Evolutionary conservation across 1,140 invertebrate species (phyloP).

Genomic region (Leptinotarsa defecta): DNA sequence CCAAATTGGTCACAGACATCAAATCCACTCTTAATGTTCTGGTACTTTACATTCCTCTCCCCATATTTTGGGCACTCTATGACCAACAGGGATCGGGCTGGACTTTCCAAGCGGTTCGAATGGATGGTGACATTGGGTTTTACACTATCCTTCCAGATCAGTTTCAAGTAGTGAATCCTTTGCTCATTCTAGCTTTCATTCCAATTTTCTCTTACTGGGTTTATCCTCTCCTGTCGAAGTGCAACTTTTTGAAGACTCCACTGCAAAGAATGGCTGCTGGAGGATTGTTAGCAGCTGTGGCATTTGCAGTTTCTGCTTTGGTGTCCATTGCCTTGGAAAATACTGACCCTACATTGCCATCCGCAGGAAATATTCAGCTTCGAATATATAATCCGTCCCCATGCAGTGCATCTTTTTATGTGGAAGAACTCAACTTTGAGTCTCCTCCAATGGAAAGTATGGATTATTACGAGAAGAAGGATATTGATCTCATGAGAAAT

Average conservation of each 20-base stretch:
- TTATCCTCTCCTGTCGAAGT: constrained; percentile 63
- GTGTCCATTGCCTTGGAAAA: constrained; percentile 57
- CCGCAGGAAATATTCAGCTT: constrained; percentile 64
- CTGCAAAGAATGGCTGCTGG: constrained; percentile 80
- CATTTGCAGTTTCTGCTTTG: constrained; percentile 84
- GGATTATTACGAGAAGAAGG: constrained; percentile 28
- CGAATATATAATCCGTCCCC: constrained; percentile 68
- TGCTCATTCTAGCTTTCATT: constrained; percentile 85
- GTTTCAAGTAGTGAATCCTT: constrained; percentile 81
- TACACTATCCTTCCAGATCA: constrained; percentile 83
- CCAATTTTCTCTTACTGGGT: constrained; percentile 80
- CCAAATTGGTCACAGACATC: constrained; percentile 73
- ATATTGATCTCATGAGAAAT: constrained; percentile 29
- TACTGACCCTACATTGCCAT: constrained; percentile 70
- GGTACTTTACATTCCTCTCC: constrained; percentile 79
- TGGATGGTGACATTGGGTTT: constrained; percentile 80
- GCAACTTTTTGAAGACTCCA: constrained; percentile 66
- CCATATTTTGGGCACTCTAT: constrained; percentile 88
- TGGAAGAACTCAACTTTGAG: not conserved
- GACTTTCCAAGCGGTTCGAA: constrained; percentile 91
- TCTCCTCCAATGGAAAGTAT: not conserved
- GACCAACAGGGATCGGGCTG: constrained; percentile 91
- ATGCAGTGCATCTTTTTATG: not conserved
- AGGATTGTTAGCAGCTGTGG: constrained; percentile 78
- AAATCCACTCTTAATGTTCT: constrained; percentile 75